Conservation (phyloP, 2,113 vertebrate species). For the Helogale parvula region DNA sequence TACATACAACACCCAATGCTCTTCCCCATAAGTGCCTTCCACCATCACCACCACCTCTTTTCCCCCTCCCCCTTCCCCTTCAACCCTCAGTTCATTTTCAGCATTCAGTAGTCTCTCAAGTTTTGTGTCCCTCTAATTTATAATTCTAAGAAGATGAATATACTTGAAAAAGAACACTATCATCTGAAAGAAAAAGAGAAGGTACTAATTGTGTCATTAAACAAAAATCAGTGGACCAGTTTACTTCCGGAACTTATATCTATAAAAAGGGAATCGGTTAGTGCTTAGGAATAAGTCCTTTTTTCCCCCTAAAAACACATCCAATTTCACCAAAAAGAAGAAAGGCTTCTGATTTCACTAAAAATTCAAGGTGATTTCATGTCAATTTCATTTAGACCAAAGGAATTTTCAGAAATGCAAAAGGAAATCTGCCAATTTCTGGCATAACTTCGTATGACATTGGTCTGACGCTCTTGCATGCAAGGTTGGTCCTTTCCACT, state of each 20-base stretch:
- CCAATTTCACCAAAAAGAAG: slow-evolving; percentile 4
- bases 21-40: too few relatives aligned
- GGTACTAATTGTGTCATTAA: neutral
- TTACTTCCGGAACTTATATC: slow-evolving; percentile 6
- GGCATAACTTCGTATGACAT: neutral
- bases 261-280: slow-evolving; percentile 6
- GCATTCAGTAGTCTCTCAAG: too few relatives aligned
- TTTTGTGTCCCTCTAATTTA: too few relatives aligned
- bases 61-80: too few relatives aligned
- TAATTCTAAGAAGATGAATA: neutral
- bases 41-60: too few relatives aligned
- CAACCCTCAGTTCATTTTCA: too few relatives aligned
- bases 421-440: slow-evolving; percentile 10
- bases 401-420: slow-evolving; percentile 29
- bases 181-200: neutral
- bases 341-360: slow-evolving; percentile 9
- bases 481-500: neutral
- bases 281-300: neutral
- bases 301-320: neutral
- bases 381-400: neutral
- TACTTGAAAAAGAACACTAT: neutral
- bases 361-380: slow-evolving; percentile 35
- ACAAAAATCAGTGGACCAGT: neutral
- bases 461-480: neutral
- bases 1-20: too few relatives aligned